Evolutionary conservation across 2,113 vertebrate genomes (phyloP).

Genomic region (Poecilia latipinna): DNA sequence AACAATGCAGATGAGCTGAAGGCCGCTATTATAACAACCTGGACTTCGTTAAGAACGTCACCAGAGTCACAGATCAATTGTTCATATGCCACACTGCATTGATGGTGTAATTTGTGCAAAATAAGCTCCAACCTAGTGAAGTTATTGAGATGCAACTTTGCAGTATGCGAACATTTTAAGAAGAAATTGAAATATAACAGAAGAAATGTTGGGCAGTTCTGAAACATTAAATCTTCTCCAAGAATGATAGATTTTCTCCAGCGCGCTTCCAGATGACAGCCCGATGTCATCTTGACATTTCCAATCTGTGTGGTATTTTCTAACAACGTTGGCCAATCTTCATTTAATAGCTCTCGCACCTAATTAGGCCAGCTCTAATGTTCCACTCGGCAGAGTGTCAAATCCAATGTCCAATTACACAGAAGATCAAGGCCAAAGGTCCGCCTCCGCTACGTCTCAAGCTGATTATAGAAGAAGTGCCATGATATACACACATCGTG

Average conservation of each 20-base stretch:
- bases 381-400: slow-evolving; percentile 80
- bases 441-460: slow-evolving; percentile 67
- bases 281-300: slow-evolving; percentile 73
- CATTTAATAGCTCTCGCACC: slow-evolving; percentile 76
- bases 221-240: slow-evolving; percentile 60
- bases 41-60: too few relatives aligned
- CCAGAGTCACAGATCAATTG: not conserved
- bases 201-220: slow-evolving; percentile 54
- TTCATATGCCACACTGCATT: not conserved
- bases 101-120: not conserved
- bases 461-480: slow-evolving; percentile 74
- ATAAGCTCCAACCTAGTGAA: not conserved
- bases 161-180: slow-evolving; percentile 20
- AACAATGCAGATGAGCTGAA: not conserved
- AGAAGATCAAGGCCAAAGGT: slow-evolving; percentile 78
- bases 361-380: slow-evolving; percentile 81
- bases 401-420: slow-evolving; percentile 81
- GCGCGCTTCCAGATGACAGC: slow-evolving; percentile 52
- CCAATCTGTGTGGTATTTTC: slow-evolving; percentile 80
- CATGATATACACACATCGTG: slow-evolving; percentile 60
- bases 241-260: slow-evolving; percentile 68
- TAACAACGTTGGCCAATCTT: slow-evolving; percentile 74
- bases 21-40: not conserved
- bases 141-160: not conserved
- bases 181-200: slow-evolving; percentile 39